phyloP scores from a whole-genome alignment of 2,888 invertebrate genomes.

The Bhutanitis thaidina region DNA sequence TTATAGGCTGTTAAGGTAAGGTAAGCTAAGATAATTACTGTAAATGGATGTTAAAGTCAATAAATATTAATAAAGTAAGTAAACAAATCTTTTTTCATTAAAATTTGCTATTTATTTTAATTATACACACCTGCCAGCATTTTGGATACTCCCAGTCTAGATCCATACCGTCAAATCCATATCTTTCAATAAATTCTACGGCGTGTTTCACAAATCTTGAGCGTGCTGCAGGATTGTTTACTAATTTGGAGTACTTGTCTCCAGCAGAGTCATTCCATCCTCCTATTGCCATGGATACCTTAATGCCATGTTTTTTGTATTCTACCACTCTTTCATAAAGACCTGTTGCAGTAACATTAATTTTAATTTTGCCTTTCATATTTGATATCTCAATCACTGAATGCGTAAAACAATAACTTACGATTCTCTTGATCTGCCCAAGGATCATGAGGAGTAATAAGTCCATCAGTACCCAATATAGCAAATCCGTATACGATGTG shows the following conservation, averaged over 20 bases:
- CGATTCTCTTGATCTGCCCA: slow-evolving; percentile 95
- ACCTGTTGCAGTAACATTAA: slow-evolving; percentile 61
- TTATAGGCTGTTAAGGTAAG: too few species aligned
- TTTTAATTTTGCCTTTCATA: neutral
- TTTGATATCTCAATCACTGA: neutral
- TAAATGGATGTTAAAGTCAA: too few species aligned
- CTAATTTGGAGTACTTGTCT: slow-evolving; percentile 92
- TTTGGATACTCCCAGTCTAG: slow-evolving; percentile 97
- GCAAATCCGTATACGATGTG: slow-evolving; percentile 97
- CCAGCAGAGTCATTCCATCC: slow-evolving; percentile 97
- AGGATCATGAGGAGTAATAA: slow-evolving; percentile 91
- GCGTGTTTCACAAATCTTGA: slow-evolving; percentile 87
- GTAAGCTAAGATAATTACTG: too few species aligned
- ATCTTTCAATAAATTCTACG: slow-evolving; percentile 87
- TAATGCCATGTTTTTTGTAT: slow-evolving; percentile 88
- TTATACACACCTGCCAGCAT: slow-evolving; percentile 85
- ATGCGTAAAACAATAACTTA: slow-evolving; percentile 52
- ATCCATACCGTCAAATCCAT: slow-evolving; percentile 95
- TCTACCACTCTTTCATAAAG: slow-evolving; percentile 92
- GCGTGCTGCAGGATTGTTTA: slow-evolving; percentile 86
- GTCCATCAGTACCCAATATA: slow-evolving; percentile 89
- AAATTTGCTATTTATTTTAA: neutral
- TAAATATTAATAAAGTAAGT: too few species aligned
- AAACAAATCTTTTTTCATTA: slow-evolving; percentile 2
- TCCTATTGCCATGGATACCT: slow-evolving; percentile 93